phyloP scores from a whole-genome alignment of 2,888 invertebrate genomes.

The Coelopa pilipes region DNA sequence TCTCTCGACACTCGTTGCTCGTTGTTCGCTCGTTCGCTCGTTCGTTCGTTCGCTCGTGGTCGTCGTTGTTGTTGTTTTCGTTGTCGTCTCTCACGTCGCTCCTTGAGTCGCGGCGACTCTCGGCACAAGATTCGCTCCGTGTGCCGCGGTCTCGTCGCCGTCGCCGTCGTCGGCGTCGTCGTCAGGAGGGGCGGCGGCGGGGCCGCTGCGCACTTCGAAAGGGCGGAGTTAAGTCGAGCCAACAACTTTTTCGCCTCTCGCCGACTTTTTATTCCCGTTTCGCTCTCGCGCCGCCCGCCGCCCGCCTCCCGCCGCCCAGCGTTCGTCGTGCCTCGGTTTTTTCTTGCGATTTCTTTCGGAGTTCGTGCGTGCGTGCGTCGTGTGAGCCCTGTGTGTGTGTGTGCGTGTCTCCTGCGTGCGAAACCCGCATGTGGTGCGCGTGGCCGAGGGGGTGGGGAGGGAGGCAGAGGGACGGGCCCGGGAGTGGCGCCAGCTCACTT shows the following conservation, averaged over 20 bases:
- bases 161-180: too few relatives aligned
- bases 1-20: too few relatives aligned
- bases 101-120: conserved; percentile 13
- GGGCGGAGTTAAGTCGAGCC: conserved; percentile 28
- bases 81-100: background rate
- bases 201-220: conserved; percentile 26
- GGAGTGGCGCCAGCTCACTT: background rate
- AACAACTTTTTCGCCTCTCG: background rate
- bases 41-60: too few relatives aligned
- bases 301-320: background rate
- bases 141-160: background rate
- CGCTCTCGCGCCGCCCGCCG: background rate
- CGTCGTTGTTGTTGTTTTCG: too few relatives aligned
- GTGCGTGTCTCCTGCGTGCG: conserved; percentile 3
- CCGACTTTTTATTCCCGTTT: background rate
- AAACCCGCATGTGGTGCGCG: background rate
- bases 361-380: background rate
- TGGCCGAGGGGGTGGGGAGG: background rate
- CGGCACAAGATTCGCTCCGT: background rate
- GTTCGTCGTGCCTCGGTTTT: conserved; percentile 11
- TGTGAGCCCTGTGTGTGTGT: too few relatives aligned
- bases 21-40: too few relatives aligned
- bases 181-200: background rate
- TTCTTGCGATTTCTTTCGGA: conserved; percentile 7
- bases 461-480: background rate